phyloP scores from a whole-genome alignment of 2,113 vertebrate genomes.

The Peucedramus taeniatus region DNA sequence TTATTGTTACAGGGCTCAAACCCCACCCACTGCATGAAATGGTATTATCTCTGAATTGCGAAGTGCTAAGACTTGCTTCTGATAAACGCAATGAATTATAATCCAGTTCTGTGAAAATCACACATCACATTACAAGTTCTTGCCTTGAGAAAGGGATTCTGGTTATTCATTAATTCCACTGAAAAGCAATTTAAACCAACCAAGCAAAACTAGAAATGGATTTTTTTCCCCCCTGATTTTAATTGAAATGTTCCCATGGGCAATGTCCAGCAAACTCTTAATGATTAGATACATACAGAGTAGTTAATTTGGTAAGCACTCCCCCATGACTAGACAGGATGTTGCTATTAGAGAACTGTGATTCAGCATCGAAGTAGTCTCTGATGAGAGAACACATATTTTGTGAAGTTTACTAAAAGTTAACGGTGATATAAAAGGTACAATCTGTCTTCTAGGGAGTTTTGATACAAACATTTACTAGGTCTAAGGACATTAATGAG shows the following conservation, averaged over 20 bases:
- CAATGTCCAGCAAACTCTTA: background rate
- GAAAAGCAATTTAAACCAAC: background rate
- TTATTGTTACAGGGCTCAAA: background rate
- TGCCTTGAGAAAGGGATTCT: background rate
- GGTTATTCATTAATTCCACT: background rate
- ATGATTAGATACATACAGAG: background rate
- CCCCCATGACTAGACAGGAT: constrained; percentile 23
- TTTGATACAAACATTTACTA: background rate
- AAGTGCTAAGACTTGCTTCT: background rate
- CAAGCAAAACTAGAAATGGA: background rate
- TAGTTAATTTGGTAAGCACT: background rate
- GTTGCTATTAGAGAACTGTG: background rate
- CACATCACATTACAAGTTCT: background rate
- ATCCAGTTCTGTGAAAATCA: background rate
- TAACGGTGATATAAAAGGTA: background rate
- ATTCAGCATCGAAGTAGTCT: constrained; percentile 14
- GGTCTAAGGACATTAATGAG: background rate
- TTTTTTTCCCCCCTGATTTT: background rate
- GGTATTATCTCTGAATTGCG: background rate
- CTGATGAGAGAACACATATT: background rate
- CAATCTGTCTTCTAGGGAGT: background rate
- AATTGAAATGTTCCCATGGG: background rate
- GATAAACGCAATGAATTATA: background rate
- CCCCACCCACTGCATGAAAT: background rate
- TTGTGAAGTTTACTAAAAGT: background rate